Percentiles rank a stretch among this genome's conserved stretches.
Conservation (phyloP, 2,888 invertebrate species). For the Myopa tessellatipennis region DNA sequence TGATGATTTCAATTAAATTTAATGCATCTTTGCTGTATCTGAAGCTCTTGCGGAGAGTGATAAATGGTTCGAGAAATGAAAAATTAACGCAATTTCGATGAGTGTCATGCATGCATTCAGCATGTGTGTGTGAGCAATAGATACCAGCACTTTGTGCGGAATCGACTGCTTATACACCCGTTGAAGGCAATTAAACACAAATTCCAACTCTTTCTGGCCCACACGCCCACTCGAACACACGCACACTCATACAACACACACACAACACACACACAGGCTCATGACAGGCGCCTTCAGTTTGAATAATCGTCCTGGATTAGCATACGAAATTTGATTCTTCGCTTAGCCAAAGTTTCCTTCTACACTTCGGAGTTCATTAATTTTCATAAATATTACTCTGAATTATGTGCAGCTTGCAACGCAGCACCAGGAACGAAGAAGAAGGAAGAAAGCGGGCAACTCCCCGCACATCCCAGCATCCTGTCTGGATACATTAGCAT, state of each 20-base stretch:
- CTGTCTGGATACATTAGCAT: too few relatives aligned
- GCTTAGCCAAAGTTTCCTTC: slow-evolving; percentile 16
- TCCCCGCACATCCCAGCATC: too few relatives aligned
- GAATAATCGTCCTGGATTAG: slow-evolving; percentile 27
- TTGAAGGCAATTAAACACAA: background rate
- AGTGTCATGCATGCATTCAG: slow-evolving; percentile 14
- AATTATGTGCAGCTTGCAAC: background rate
- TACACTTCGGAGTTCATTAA: slow-evolving; percentile 32
- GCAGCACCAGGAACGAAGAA: background rate
- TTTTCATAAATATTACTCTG: slow-evolving; percentile 13
- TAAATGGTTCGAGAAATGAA: slow-evolving; percentile 42
- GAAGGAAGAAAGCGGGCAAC: too few relatives aligned
- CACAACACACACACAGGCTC: background rate
- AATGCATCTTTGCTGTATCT: slow-evolving; percentile 13
- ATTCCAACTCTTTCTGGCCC: background rate
- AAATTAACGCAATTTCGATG: slow-evolving; percentile 38
- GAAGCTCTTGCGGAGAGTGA: slow-evolving; percentile 8
- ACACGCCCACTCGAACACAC: background rate
- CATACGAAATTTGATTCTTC: slow-evolving; percentile 31
- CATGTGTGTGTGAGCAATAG: background rate
- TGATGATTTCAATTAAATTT: slow-evolving; percentile 38
- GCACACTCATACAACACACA: background rate
- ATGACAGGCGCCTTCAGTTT: slow-evolving; percentile 4
- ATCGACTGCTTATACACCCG: slow-evolving; percentile 1
- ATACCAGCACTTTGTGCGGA: background rate